Conservation (phyloP, 2,113 vertebrate genomes). For the Zosterops pallidus region DNA sequence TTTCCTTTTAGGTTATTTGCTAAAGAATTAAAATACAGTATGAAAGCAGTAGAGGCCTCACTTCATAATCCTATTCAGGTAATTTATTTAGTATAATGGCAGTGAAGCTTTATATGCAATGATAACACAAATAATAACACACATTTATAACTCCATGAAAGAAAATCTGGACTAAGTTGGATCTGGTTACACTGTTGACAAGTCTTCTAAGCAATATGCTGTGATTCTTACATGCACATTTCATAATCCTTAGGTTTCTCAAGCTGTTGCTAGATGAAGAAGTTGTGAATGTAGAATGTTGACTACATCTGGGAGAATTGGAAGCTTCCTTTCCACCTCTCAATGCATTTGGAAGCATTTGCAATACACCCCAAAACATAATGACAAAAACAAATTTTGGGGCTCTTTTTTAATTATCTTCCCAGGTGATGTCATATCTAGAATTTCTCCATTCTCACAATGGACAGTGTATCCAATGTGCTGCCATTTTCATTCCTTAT, state of each 20-base stretch:
- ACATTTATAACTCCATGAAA: not conserved
- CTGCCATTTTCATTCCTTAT: not conserved
- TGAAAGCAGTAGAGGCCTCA: not conserved
- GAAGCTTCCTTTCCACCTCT: not conserved
- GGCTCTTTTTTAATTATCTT: not conserved
- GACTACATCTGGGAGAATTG: not conserved
- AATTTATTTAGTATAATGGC: not conserved
- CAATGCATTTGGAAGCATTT: not conserved
- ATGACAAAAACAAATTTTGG: not conserved
- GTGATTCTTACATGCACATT: not conserved
- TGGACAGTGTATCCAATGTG: not conserved
- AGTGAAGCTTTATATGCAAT: not conserved
- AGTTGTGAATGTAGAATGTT: not conserved
- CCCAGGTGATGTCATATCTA: not conserved
- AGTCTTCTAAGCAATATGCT: not conserved
- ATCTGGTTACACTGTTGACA: not conserved
- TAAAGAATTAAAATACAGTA: not conserved
- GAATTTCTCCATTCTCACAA: not conserved
- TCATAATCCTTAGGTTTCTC: not conserved
- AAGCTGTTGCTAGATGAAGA: not conserved
- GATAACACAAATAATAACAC: not conserved
- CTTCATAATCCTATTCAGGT: not conserved
- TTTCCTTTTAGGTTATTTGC: not conserved
- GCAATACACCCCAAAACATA: not conserved
- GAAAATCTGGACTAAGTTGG: not conserved